Evolutionary conservation across 2,888 invertebrate species (phyloP).

Genomic region (Campoplex capitator): DNA sequence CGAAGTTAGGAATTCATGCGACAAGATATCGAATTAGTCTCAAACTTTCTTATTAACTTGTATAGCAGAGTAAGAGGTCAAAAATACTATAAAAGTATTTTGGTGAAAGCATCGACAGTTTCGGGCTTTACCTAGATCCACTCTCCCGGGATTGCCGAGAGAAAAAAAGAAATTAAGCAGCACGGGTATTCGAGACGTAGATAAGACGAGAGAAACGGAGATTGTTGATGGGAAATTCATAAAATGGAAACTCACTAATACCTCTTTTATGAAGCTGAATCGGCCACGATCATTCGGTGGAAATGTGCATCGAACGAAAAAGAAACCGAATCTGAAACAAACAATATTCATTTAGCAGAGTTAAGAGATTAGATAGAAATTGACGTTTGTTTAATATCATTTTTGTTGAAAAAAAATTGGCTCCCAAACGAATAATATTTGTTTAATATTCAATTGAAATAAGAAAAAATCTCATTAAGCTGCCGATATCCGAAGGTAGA

Average conservation of each 20-base stretch:
- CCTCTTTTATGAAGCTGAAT: not conserved
- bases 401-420: not conserved
- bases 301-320: slow-evolving; percentile 23
- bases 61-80: not conserved
- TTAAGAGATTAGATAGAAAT: not conserved
- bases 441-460: not conserved
- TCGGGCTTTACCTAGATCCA: slow-evolving; percentile 50
- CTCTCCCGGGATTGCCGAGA: slow-evolving; percentile 59
- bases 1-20: slow-evolving; percentile 13
- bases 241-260: slow-evolving; percentile 42
- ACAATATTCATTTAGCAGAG: not conserved
- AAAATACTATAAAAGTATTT: slow-evolving; percentile 20
- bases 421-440: not conserved
- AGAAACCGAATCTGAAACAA: slow-evolving; percentile 13
- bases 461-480: not conserved
- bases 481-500: not conserved
- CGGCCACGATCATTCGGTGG: not conserved
- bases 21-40: slow-evolving; percentile 38
- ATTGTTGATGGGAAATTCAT: slow-evolving; percentile 10
- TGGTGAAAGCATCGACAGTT: slow-evolving; percentile 44
- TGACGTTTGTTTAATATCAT: not conserved
- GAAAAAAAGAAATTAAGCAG: slow-evolving; percentile 40
- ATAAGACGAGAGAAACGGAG: slow-evolving; percentile 49
- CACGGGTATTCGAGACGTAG: slow-evolving; percentile 55
- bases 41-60: slow-evolving; percentile 13